Percentiles rank a stretch among this genome's conserved stretches.
phyloP scores from a whole-genome alignment of 2,888 invertebrate genomes.

The Chydorus sphaericus region DNA sequence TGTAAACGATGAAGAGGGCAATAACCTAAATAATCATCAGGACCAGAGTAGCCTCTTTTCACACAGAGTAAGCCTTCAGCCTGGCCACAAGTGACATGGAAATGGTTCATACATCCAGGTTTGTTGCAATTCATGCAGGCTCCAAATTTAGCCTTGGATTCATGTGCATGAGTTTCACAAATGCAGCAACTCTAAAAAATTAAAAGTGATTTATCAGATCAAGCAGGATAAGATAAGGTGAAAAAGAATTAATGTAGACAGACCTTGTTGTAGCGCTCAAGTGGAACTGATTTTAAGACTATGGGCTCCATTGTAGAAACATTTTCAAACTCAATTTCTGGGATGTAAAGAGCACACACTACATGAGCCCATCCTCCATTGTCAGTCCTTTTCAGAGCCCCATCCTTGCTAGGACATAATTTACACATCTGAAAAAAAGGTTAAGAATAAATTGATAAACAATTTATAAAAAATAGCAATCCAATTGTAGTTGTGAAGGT shows the following conservation, averaged over 20 bases:
- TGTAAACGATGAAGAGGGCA: constrained; percentile 92
- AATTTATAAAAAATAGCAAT: constrained; percentile 38
- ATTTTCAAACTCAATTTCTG: constrained; percentile 94
- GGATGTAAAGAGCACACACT: constrained; percentile 94
- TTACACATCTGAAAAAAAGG: constrained; percentile 60
- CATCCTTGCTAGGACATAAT: constrained; percentile 86
- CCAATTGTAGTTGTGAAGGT: constrained; percentile 39
- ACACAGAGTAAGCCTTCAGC: constrained; percentile 85
- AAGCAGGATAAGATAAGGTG: too few species aligned
- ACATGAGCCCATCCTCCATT: constrained; percentile 96
- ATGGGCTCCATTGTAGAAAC: constrained; percentile 98
- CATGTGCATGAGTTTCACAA: constrained; percentile 77
- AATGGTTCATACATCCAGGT: constrained; percentile 86
- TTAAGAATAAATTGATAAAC: constrained; percentile 17
- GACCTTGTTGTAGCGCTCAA: constrained; percentile 83
- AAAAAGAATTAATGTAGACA: constrained; percentile 13
- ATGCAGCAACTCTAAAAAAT: constrained; percentile 69
- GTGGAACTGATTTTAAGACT: constrained; percentile 75
- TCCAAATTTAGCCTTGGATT: constrained; percentile 63
- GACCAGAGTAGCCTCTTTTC: constrained; percentile 88
- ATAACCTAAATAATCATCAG: constrained; percentile 96
- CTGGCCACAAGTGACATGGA: constrained; percentile 97
- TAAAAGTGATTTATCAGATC: neutral
- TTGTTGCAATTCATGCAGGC: constrained; percentile 99
- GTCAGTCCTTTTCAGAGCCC: constrained; percentile 87